Evolutionary conservation across 2,888 invertebrate genomes (phyloP), one percentile per base, ranked within the genome.

Genomic region (Eurytoma californica): DNA sequence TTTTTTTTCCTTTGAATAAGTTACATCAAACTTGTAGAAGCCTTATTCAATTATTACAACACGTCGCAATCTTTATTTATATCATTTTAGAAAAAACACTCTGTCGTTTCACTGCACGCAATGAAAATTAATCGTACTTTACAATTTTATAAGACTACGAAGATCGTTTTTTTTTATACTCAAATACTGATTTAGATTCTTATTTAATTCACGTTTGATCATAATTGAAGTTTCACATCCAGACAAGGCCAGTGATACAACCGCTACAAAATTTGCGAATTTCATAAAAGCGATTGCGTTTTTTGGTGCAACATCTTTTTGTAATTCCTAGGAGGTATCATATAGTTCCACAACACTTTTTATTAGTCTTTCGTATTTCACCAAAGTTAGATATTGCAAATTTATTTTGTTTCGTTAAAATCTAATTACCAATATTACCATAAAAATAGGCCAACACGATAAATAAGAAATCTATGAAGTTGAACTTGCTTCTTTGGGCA

Each of bases 361-460:
- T 60, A 58, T 51, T 77, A 77, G 53, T 72, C 39, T 70, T 68
- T 68, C 20, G 13, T 49, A 63, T 63, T 55, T 67, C 28, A 61
- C 24, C 68, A 57, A 61, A n/a, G 28, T 47, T 68, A 68, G 39
- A 60, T 77, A 68, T 68, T 55, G 28, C 49, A 60, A 68, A 55
- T 13, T 61, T 63, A 39, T 14, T 16, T 69, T 68, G 39, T 24
- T 65, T 57, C 47, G 63, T 61, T 61, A 72, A 67, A 53, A 61
- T 78, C 51, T 55, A 70, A 28, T 51, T 63, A 69, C 24, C 24
- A 24, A 24, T 24, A 24, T 24, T 24, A 24, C 58, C 69, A 39
- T 55, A 74, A 79, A 74, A 66, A 79, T 72, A 72, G 75, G 65
- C 67, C 72, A 79, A 18, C 51, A 53, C 57, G 55, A 75, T 75